Evolutionary conservation across 2,888 invertebrate genomes (phyloP), one percentile per base, ranked within the genome.

Genomic region (Ceratothoa steindachneri): DNA sequence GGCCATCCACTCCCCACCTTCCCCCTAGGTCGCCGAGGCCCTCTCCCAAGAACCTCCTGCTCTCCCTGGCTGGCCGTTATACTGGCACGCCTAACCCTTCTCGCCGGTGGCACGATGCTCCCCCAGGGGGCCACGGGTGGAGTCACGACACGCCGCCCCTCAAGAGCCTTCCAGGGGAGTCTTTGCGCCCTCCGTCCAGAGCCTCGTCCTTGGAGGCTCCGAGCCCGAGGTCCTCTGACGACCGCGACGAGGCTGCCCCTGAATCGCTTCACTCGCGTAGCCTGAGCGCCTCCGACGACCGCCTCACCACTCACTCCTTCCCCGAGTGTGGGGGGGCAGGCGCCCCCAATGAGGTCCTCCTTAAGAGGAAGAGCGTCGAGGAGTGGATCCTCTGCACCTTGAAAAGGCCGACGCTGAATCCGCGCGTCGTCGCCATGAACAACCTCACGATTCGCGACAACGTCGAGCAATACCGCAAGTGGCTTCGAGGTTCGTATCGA

Each of bases 331-430:
- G 27, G 19, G 60, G 60, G 1, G 22, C 1, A 7, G 22, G 12
- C 1, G 19, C 60, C 27, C 22, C 1, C 2, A 24, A n/a, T 7
- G 27, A 24, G 12, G 60, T 22, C 2, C n/a, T 24, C 60, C 1
- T 60, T n/a, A 60, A 60, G 24, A 60, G 60, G 27, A 60, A 1
- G 22, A 60, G 60, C 24, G 12, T 60, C 22, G 60, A 60, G 60
- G 60, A 60, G 24, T 60, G 60, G 60, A 60, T 60, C 24, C 60
- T 60, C 12, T 60, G 60, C 27, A 60, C 60, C 12, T n/a, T 60
- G 19, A 60, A 60, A 60, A 1, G 60, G 27, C 22, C 60, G 12
- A 60, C 19, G 1, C 24, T 60, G 2, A 60, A 60, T 24, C n/a
- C 12, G 27, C n/a, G 60, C 12, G 60, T 60, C 2, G 60, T 24